Percentiles rank a stretch among this genome's conserved stretches.
phyloP scores from a whole-genome alignment of 2,113 vertebrate genomes.

The Nothobranchius kuhntae region DNA sequence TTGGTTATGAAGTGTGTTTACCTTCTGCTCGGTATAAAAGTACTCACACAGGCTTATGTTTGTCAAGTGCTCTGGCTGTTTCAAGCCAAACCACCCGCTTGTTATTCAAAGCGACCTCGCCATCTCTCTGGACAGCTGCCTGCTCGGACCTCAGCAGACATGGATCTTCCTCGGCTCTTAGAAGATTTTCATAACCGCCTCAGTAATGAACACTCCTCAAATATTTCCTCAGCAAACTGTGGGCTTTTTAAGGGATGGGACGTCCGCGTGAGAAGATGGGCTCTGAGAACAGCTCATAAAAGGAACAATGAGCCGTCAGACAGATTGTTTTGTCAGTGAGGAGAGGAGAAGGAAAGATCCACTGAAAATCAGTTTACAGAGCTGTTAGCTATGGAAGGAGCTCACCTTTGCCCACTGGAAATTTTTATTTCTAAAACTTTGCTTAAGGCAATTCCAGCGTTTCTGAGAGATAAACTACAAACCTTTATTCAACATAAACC shows the following conservation, averaged over 20 bases:
- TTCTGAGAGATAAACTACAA: no score
- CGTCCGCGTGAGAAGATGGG: conserved; percentile 25
- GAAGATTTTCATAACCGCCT: conserved; percentile 41
- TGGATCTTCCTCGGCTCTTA: conserved; percentile 27
- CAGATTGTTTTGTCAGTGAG: neutral
- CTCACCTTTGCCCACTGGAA: conserved; percentile 2
- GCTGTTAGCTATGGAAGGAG: neutral
- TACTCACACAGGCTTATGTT: conserved; percentile 36
- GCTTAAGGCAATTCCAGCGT: no score
- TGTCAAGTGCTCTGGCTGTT: conserved; percentile 3
- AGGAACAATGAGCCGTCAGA: conserved; percentile 19
- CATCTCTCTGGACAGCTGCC: conserved; percentile 19
- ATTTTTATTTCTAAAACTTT: neutral
- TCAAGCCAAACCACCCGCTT: conserved; percentile 17
- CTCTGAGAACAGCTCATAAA: conserved; percentile 14
- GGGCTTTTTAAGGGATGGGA: conserved; percentile 16
- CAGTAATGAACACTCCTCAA: conserved; percentile 44
- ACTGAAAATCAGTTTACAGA: conserved; percentile 7
- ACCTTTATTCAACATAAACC: no score
- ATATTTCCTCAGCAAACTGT: conserved; percentile 53
- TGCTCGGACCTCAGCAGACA: neutral
- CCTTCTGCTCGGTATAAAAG: no score
- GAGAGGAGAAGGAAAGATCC: neutral
- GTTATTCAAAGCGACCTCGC: conserved; percentile 42
- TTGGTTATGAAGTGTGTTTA: no score